Percentiles rank a stretch among this genome's conserved stretches.
These are phyloP conservation scores for Elymnias hypermnestra DNA, from an alignment of 1,140 invertebrate genomes.

Conservation along the genomic window DNA sequence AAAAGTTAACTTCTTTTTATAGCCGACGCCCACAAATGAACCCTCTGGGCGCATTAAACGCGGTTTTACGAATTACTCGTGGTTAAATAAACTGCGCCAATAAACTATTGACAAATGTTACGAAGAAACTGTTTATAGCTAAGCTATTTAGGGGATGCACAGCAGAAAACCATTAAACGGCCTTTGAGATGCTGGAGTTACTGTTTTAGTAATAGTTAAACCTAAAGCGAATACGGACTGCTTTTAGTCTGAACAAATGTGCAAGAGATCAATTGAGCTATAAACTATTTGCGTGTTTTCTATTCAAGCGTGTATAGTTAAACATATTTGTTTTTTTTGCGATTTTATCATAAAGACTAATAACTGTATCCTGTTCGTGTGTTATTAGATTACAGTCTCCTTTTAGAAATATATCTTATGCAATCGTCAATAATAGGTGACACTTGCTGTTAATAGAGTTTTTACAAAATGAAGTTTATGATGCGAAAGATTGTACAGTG, in stretches of 20 bases:
- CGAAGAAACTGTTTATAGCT: conserved; percentile 25
- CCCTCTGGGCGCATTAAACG: background rate
- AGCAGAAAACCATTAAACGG: conserved; percentile 34
- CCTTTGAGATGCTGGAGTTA: conserved; percentile 34
- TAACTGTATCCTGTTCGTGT: too few species aligned
- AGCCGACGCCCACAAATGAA: background rate
- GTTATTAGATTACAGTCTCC: too few species aligned
- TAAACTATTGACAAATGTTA: conserved; percentile 33
- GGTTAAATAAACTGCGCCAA: conserved; percentile 12
- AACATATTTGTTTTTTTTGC: too few species aligned
- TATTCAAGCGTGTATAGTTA: too few species aligned
- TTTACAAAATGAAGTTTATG: too few species aligned
- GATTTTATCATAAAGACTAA: too few species aligned
- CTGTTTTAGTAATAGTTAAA: conserved; percentile 37
- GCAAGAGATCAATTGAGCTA: too few species aligned
- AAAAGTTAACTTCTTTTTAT: background rate
- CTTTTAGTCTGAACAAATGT: conserved; percentile 3
- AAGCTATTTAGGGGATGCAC: conserved; percentile 33
- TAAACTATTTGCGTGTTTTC: too few species aligned
- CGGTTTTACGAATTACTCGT: conserved; percentile 3
- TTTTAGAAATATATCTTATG: too few species aligned
- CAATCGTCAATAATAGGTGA: too few species aligned
- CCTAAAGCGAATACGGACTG: conserved; percentile 28
- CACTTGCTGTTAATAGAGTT: too few species aligned
- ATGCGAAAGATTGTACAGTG: too few species aligned